A percentile compares a stretch with the other conserved stretches of the same genome.
These are phyloP conservation scores for Augochlorella aurata DNA, from an alignment of 2,888 invertebrate species.

Conservation along the genomic window DNA sequence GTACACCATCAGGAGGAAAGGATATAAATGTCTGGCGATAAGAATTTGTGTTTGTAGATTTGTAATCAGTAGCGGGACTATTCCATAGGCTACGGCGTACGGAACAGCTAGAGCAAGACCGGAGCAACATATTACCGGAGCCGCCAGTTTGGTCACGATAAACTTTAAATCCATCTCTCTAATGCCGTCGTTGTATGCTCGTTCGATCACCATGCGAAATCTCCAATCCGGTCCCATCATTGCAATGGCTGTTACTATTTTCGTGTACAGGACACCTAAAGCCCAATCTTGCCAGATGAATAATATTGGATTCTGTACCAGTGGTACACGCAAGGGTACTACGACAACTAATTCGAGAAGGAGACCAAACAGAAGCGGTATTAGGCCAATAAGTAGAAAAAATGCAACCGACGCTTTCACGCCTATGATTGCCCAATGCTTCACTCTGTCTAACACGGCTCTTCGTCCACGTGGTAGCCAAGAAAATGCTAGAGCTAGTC, in stretches of 20 bases:
- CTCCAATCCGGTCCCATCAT: constrained; percentile 99
- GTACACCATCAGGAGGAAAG: constrained; percentile 90
- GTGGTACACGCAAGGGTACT: constrained; percentile 95
- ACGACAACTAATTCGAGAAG: constrained; percentile 95
- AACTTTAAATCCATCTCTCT: constrained; percentile 95
- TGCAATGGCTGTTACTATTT: constrained; percentile 97
- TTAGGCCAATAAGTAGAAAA: constrained; percentile 91
- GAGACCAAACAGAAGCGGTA: constrained; percentile 95
- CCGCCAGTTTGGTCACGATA: constrained; percentile 92
- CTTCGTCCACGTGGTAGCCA: constrained; percentile 95
- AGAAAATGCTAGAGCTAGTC: constrained; percentile 90
- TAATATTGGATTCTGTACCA: constrained; percentile 94
- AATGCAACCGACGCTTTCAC: constrained; percentile 90
- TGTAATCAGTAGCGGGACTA: constrained; percentile 87
- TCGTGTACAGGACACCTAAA: constrained; percentile 97
- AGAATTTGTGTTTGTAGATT: constrained; percentile 88
- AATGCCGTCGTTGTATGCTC: constrained; percentile 96
- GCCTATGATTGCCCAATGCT: constrained; percentile 89
- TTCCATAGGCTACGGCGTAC: constrained; percentile 93
- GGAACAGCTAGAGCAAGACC: constrained; percentile 95
- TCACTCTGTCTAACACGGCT: constrained; percentile 87
- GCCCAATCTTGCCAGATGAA: constrained; percentile 99
- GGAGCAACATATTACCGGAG: constrained; percentile 94
- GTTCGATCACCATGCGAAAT: constrained; percentile 94
- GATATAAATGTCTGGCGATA: constrained; percentile 94